Evolutionary conservation across 2,113 vertebrate species (phyloP).

Genomic region (Catharus bicknelli): DNA sequence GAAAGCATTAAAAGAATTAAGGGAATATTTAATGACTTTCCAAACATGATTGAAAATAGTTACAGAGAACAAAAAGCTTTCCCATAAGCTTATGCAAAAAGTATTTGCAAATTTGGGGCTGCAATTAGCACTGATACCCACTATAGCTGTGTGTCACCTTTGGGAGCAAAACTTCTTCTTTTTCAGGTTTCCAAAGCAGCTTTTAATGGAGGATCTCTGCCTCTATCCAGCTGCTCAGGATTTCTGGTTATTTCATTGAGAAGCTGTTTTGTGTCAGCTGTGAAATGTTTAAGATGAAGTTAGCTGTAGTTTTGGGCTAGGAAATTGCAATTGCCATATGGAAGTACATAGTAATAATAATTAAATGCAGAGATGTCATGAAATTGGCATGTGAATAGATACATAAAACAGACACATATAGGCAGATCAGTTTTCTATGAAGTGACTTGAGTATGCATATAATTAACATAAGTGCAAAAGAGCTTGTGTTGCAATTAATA

Average conservation of each 20-base stretch:
- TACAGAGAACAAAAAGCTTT: background rate
- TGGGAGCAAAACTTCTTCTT: slow-evolving; percentile 17
- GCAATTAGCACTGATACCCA: background rate
- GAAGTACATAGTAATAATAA: slow-evolving; percentile 38
- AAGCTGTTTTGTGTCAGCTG: background rate
- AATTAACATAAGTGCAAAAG: background rate
- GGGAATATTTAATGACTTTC: slow-evolving; percentile 19
- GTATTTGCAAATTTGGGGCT: slow-evolving; percentile 4
- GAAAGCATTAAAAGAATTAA: slow-evolving; percentile 16
- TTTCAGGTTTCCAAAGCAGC: slow-evolving; percentile 23
- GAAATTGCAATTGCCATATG: background rate
- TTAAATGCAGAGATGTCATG: background rate
- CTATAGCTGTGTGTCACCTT: background rate
- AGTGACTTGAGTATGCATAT: background rate
- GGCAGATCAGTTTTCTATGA: background rate
- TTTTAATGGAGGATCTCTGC: slow-evolving; percentile 10
- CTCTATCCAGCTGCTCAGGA: slow-evolving; percentile 45
- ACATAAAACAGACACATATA: background rate
- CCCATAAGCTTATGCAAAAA: background rate
- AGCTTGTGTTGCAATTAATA: background rate
- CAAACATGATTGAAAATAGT: background rate
- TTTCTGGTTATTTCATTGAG: background rate
- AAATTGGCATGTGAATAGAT: background rate
- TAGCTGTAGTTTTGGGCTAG: background rate
- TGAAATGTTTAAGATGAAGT: background rate